Conservation (phyloP, 2,797 vertebrate genomes). For the Gambusia yucatana region DNA sequence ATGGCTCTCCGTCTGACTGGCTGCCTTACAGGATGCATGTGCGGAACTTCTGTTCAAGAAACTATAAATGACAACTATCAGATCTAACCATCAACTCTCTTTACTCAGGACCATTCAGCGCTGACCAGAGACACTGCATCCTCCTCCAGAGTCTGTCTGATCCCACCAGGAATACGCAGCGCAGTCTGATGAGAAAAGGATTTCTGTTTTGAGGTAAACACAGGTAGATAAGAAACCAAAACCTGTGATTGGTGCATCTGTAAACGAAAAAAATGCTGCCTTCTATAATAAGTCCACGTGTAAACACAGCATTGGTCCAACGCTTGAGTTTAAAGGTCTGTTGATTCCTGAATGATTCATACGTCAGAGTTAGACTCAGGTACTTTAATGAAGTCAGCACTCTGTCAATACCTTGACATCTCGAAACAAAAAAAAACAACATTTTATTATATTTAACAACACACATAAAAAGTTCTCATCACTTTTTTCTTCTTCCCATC, state of each 20-base stretch:
- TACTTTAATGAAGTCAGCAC: background rate
- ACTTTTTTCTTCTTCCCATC: background rate
- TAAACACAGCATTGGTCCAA: background rate
- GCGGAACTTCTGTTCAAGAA: background rate
- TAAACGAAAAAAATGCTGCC: background rate
- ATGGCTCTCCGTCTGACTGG: constrained; percentile 10
- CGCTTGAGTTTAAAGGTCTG: background rate
- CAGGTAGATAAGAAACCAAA: background rate
- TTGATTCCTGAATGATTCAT: background rate
- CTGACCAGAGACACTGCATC: background rate
- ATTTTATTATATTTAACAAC: background rate
- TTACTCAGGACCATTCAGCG: background rate
- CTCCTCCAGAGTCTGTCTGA: background rate
- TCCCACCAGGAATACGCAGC: background rate
- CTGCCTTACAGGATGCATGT: background rate
- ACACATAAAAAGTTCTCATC: background rate
- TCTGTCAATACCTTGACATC: background rate
- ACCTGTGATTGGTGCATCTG: background rate
- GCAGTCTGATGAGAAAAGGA: background rate
- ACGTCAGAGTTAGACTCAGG: background rate
- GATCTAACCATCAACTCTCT: background rate
- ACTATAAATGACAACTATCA: background rate
- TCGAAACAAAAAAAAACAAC: background rate
- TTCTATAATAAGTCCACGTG: background rate
- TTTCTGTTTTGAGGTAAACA: background rate